Percentiles rank a stretch among this genome's conserved stretches.
phyloP scores from a whole-genome alignment of 2,888 invertebrate species.

The Chrysina gloriosa region DNA sequence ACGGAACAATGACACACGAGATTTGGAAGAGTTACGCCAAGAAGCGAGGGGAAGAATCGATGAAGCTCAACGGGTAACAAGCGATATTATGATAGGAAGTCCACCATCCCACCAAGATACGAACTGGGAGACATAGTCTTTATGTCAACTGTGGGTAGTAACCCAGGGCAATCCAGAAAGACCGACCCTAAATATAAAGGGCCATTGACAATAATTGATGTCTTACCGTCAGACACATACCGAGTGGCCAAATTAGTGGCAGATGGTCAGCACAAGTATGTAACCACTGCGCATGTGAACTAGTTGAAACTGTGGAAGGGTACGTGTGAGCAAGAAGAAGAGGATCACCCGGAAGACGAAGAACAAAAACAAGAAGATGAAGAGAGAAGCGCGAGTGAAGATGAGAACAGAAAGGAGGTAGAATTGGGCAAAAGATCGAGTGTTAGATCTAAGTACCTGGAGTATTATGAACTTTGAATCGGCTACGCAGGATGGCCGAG shows the following conservation, averaged over 20 bases:
- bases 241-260: background rate
- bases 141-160: background rate
- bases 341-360: too few species aligned
- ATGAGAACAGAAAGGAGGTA: too few species aligned
- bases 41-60: background rate
- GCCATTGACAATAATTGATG: background rate
- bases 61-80: background rate
- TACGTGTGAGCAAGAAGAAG: background rate
- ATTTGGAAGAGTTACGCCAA: background rate
- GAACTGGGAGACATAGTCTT: background rate
- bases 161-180: background rate
- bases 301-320: background rate
- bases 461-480: too few species aligned
- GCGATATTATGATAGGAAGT: background rate
- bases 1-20: background rate
- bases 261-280: background rate
- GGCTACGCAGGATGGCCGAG: too few species aligned
- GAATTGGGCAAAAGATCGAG: too few species aligned
- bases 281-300: background rate
- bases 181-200: background rate
- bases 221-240: background rate
- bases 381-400: too few species aligned
- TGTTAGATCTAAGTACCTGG: too few species aligned
- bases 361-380: too few species aligned
- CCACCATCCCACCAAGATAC: background rate